Evolutionary conservation across 1,140 invertebrate species (phyloP).

Genomic region (Monochamus saltuarius): DNA sequence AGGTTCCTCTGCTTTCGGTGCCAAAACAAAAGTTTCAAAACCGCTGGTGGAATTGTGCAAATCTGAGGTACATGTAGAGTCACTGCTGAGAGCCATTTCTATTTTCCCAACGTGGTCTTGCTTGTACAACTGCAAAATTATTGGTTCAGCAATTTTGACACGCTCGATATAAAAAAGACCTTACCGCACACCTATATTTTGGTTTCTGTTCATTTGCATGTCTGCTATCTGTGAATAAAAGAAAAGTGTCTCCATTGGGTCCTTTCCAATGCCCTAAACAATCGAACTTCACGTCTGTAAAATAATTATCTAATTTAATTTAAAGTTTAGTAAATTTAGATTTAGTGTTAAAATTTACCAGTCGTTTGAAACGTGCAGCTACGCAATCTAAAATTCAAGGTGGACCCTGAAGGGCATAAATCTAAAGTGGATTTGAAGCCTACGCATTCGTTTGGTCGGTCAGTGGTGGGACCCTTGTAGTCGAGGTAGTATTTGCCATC

Average conservation of each 20-base stretch:
- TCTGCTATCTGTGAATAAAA: constrained; percentile 64
- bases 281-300: constrained; percentile 63
- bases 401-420: constrained; percentile 67
- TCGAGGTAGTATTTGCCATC: constrained; percentile 65
- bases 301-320: neutral
- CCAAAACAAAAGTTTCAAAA: constrained; percentile 62
- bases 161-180: constrained; percentile 30
- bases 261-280: constrained; percentile 69
- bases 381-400: constrained; percentile 51
- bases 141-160: constrained; percentile 18
- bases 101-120: constrained; percentile 61
- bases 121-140: constrained; percentile 58
- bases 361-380: constrained; percentile 32
- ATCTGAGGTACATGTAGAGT: constrained; percentile 66
- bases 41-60: constrained; percentile 61
- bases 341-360: constrained; percentile 22
- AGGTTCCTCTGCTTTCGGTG: constrained; percentile 42
- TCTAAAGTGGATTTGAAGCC: constrained; percentile 60
- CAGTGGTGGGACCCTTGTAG: constrained; percentile 58
- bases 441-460: constrained; percentile 56
- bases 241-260: constrained; percentile 58
- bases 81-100: constrained; percentile 65
- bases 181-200: constrained; percentile 69
- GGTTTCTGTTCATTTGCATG: constrained; percentile 53
- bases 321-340: neutral